A percentile compares a stretch with the other conserved stretches of the same genome.
These are phyloP conservation scores for Adela reaumurella DNA, from an alignment of 2,888 invertebrate genomes.

Conservation along the genomic window DNA sequence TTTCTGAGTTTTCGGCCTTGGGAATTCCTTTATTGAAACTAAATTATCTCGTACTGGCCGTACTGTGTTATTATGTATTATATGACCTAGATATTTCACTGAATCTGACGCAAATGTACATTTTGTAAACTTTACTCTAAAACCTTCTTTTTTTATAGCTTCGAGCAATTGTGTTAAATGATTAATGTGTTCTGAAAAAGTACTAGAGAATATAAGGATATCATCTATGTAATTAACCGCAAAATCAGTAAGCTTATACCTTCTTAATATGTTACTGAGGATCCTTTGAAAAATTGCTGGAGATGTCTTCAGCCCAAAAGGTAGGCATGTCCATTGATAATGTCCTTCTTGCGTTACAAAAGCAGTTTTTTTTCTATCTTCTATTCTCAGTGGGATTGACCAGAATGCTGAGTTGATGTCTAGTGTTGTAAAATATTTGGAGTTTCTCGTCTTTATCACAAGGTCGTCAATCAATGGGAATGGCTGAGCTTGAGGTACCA, in stretches of 20 bases:
- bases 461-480: too few relatives aligned
- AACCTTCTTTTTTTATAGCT: conserved; percentile 15
- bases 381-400: conserved; percentile 19
- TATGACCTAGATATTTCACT: too few relatives aligned
- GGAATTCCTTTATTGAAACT: too few relatives aligned
- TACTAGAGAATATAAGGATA: conserved; percentile 14
- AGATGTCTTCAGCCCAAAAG: conserved; percentile 23
- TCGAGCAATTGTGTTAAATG: conserved; percentile 13
- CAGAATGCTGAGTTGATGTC: too few relatives aligned
- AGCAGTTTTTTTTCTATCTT: conserved; percentile 21
- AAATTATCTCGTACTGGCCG: too few relatives aligned
- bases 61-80: too few relatives aligned
- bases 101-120: too few relatives aligned
- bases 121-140: too few relatives aligned
- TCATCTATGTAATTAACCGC: conserved; percentile 8
- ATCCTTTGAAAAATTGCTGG: conserved; percentile 26
- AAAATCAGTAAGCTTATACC: conserved; percentile 10
- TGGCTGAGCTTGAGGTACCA: too few relatives aligned
- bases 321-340: conserved; percentile 21
- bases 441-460: too few relatives aligned
- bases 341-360: conserved; percentile 20
- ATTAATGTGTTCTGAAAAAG: conserved; percentile 13
- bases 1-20: too few relatives aligned
- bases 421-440: too few relatives aligned
- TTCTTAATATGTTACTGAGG: conserved; percentile 16